Percentiles rank a stretch among this genome's conserved stretches.
These are phyloP conservation scores for Plebejus anna DNA, from an alignment of 2,888 invertebrate genomes.

Conservation along the genomic window DNA sequence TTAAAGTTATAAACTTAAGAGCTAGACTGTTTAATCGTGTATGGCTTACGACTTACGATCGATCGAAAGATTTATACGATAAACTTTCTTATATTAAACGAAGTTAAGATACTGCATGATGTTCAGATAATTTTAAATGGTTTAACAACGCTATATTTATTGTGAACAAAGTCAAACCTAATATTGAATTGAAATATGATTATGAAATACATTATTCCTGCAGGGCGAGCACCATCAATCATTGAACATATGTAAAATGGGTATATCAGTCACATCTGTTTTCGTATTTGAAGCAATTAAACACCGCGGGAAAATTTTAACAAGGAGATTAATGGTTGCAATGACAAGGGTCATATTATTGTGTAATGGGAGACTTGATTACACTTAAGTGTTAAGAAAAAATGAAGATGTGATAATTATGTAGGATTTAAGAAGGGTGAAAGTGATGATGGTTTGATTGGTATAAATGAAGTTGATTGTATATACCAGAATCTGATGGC, in stretches of 20 bases:
- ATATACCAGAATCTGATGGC: too few species aligned
- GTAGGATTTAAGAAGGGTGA: slow-evolving; percentile 16
- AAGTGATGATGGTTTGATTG: neutral
- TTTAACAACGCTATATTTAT: neutral
- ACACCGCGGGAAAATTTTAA: slow-evolving; percentile 28
- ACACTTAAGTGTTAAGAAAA: slow-evolving; percentile 19
- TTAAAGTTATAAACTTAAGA: slow-evolving; percentile 32
- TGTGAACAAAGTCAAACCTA: neutral
- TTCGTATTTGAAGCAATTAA: slow-evolving; percentile 29
- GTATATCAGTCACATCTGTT: slow-evolving; percentile 26
- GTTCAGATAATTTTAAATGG: neutral
- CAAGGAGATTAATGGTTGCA: slow-evolving; percentile 25
- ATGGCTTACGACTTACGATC: neutral
- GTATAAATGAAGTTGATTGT: neutral
- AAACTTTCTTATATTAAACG: neutral
- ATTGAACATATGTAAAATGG: slow-evolving; percentile 23
- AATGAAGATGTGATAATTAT: slow-evolving; percentile 23
- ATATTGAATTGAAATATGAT: slow-evolving; percentile 7
- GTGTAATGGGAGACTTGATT: slow-evolving; percentile 26
- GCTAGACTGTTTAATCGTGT: slow-evolving; percentile 6
- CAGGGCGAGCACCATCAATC: slow-evolving; percentile 17
- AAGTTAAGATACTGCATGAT: neutral
- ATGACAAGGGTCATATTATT: slow-evolving; percentile 27
- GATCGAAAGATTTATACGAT: neutral
- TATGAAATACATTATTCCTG: slow-evolving; percentile 13